phyloP scores from a whole-genome alignment of 2,797 vertebrate genomes.

The Falco novaeseelandiae region DNA sequence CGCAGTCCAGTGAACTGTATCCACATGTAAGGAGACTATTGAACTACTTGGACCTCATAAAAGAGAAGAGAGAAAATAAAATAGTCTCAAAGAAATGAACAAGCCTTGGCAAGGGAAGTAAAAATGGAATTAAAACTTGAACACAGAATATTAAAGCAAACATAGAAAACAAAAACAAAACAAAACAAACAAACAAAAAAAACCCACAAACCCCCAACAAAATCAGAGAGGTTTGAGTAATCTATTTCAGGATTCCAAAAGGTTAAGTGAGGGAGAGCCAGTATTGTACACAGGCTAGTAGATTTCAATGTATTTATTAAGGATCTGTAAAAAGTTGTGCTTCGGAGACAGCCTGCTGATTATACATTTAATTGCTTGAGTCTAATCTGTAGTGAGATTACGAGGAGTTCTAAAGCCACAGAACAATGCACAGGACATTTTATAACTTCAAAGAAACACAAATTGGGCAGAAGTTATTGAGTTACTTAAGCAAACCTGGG shows the following conservation, averaged over 20 bases:
- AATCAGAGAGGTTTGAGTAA: neutral
- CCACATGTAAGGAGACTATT: neutral
- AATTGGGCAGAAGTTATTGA: neutral
- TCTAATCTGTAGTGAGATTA: neutral
- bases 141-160: neutral
- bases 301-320: neutral
- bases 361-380: neutral
- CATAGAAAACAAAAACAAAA: too few species aligned
- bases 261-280: neutral
- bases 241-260: neutral
- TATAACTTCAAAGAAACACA: neutral
- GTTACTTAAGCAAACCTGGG: neutral
- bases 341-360: neutral
- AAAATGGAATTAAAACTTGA: neutral
- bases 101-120: neutral
- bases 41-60: neutral
- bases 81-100: neutral
- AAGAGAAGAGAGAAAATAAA: neutral
- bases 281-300: neutral
- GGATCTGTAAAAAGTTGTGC: neutral
- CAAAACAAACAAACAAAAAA: neutral
- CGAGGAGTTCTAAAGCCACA: neutral
- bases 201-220: accelerated
- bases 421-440: neutral
- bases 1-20: neutral